Conservation (phyloP, 1,140 invertebrate species). For the Lamellibrachia luymesi region DNA sequence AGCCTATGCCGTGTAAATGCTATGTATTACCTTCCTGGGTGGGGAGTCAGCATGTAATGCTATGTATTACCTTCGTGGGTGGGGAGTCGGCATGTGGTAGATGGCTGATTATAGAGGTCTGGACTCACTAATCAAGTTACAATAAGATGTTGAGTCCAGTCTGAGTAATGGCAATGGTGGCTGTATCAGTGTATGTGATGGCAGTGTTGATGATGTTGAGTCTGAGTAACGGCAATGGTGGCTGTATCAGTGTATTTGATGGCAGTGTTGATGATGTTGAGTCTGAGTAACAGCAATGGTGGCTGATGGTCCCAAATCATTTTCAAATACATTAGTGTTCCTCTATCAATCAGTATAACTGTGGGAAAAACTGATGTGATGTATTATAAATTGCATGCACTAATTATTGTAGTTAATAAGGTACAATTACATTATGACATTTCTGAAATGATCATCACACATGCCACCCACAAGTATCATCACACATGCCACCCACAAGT, state of each 20-base stretch:
- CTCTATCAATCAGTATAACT: no score
- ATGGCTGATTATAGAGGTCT: background rate
- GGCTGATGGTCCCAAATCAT: no score
- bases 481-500: background rate
- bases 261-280: no score
- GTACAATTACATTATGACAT: background rate
- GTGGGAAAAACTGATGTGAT: background rate
- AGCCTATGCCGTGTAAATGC: background rate
- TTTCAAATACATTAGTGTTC: no score
- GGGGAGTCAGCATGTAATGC: background rate
- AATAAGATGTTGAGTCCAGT: background rate
- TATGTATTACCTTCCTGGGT: background rate
- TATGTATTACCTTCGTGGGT: no score
- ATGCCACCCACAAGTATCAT: no score
- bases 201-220: background rate
- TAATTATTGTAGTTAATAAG: background rate
- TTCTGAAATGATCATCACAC: background rate
- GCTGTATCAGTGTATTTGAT: background rate
- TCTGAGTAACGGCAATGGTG: background rate
- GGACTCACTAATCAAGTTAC: background rate
- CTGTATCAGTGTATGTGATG: background rate
- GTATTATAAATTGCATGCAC: background rate
- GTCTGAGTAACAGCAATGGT: no score
- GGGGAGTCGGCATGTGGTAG: background rate
- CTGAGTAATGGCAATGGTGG: background rate